Evolutionary conservation across 1,140 invertebrate species (phyloP).

Genomic region (Formica selysi): DNA sequence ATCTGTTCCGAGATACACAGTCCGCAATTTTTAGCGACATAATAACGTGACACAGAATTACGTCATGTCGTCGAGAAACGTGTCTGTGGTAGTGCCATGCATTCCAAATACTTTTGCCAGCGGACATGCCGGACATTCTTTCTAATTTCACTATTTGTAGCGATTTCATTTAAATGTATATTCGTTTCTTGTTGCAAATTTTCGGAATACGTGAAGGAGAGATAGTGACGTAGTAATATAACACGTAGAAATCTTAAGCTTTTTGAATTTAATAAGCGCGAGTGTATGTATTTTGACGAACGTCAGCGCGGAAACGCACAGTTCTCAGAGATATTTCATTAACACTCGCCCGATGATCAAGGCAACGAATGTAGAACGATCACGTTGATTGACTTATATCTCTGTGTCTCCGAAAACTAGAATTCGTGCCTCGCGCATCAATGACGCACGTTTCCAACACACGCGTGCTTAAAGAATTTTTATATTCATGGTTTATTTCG

Average conservation of each 20-base stretch:
- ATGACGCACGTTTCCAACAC: not conserved
- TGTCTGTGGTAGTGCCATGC: constrained; percentile 75
- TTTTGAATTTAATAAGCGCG: constrained; percentile 7
- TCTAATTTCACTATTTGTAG: constrained; percentile 61
- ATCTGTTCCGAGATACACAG: not conserved
- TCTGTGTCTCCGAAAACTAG: not conserved
- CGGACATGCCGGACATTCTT: constrained; percentile 48
- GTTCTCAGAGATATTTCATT: not conserved
- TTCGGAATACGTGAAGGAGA: not conserved
- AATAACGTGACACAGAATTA: constrained; percentile 67
- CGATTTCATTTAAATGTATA: constrained; percentile 49
- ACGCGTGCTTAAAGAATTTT: constrained; percentile 20
- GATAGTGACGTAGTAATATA: not conserved
- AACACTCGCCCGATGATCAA: not conserved
- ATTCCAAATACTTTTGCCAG: constrained; percentile 76
- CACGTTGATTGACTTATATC: not conserved
- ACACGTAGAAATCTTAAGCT: not conserved
- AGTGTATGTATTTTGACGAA: constrained; percentile 58
- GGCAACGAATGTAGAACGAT: not conserved
- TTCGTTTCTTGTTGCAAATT: constrained; percentile 27
- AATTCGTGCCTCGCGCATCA: constrained; percentile 2
- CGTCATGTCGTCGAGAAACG: constrained; percentile 66
- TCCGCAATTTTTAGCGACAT: constrained; percentile 45
- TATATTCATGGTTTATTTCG: constrained; percentile 36
- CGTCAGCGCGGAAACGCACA: not conserved